Evolutionary conservation across 2,113 vertebrate species (phyloP).

Genomic region (Atlantisia rogersi): DNA sequence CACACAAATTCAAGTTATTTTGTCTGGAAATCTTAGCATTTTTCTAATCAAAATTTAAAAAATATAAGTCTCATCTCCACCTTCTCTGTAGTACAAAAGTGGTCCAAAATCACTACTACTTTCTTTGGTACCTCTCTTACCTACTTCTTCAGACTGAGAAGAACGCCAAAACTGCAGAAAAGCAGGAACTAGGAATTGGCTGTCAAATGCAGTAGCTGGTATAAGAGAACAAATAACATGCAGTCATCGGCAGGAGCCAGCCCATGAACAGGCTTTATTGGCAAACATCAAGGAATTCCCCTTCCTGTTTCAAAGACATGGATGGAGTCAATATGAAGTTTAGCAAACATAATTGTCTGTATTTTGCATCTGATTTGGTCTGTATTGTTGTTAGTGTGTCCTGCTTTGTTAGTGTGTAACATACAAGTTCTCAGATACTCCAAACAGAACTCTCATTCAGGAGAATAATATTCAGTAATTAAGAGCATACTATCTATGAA

Average conservation of each 20-base stretch:
- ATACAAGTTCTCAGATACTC: neutral
- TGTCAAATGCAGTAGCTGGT: neutral
- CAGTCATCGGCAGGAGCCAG: neutral
- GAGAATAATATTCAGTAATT: neutral
- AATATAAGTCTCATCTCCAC: neutral
- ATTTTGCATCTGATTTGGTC: neutral
- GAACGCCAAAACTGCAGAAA: neutral
- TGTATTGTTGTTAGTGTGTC: neutral
- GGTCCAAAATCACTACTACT: neutral
- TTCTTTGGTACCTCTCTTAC: neutral
- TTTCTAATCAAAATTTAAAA: neutral
- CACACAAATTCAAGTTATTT: neutral
- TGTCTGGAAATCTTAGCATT: neutral
- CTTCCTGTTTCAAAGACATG: neutral
- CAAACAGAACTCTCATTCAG: neutral
- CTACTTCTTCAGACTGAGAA: neutral
- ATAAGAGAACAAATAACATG: neutral
- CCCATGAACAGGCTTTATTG: neutral
- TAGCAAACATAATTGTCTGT: neutral
- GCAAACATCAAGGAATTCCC: neutral
- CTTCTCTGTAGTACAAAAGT: neutral
- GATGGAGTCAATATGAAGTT: neutral
- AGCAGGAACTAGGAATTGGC: neutral
- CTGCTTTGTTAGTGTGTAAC: neutral
- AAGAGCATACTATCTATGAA: neutral